Percentiles rank a stretch among this genome's conserved stretches.
phyloP scores from a whole-genome alignment of 2,113 vertebrate genomes.

The Pelobates fuscus region DNA sequence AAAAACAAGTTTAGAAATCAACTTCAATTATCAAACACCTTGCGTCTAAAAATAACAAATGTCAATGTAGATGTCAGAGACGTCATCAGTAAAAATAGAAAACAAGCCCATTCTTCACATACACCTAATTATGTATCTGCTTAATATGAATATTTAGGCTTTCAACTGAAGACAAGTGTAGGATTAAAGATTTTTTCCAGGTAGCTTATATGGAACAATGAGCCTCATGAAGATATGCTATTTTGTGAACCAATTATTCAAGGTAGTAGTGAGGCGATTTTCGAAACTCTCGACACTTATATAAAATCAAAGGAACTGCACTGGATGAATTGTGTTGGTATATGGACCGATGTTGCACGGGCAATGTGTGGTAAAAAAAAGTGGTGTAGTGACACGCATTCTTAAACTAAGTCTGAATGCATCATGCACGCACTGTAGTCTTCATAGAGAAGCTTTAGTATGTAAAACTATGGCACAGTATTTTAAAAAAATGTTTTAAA shows the following conservation, averaged over 20 bases:
- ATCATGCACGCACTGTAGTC: not conserved
- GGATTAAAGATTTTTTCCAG: too few relatives aligned
- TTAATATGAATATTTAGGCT: too few relatives aligned
- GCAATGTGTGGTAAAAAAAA: not conserved
- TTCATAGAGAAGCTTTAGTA: not conserved
- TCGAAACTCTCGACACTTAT: too few relatives aligned
- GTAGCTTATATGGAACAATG: too few relatives aligned
- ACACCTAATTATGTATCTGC: not conserved
- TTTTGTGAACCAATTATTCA: too few relatives aligned
- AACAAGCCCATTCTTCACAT: not conserved
- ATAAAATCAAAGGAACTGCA: too few relatives aligned
- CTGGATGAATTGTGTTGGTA: not conserved
- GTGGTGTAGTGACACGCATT: too few relatives aligned
- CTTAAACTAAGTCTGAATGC: too few relatives aligned
- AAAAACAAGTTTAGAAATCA: not conserved
- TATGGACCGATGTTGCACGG: not conserved
- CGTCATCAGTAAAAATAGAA: not conserved
- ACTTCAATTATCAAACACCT: not conserved
- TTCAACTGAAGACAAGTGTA: too few relatives aligned
- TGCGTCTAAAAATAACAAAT: not conserved
- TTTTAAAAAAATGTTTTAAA: too few relatives aligned
- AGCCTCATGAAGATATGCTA: too few relatives aligned
- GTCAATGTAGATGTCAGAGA: not conserved
- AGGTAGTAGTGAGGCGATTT: too few relatives aligned
- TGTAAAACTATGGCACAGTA: not conserved